Percentiles rank a stretch among this genome's conserved stretches.
Conservation (phyloP, 2,113 vertebrate species). For the Pelusios castaneus region DNA sequence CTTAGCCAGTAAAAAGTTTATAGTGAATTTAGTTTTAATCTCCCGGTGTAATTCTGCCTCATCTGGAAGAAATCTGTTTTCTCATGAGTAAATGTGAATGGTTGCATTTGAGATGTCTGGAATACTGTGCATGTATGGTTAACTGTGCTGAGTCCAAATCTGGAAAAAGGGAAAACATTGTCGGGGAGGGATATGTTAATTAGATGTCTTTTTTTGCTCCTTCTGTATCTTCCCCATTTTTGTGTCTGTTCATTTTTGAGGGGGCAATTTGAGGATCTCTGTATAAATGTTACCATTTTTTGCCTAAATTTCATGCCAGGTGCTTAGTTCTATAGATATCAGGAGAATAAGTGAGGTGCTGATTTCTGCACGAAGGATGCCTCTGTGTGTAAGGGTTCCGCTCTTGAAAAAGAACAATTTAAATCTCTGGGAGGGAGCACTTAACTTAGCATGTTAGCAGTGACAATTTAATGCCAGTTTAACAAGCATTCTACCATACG, state of each 20-base stretch:
- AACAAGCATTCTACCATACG: background rate
- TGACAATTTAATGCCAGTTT: background rate
- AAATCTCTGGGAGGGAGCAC: background rate
- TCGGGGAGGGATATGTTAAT: background rate
- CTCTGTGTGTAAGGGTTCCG: background rate
- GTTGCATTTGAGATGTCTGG: background rate
- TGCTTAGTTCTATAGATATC: background rate
- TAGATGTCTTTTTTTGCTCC: background rate
- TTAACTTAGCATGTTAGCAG: background rate
- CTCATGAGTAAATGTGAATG: background rate
- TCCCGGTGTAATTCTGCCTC: background rate
- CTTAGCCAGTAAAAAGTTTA: background rate
- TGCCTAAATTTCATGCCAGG: background rate
- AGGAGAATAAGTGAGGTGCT: background rate
- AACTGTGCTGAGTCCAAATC: background rate
- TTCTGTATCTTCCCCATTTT: background rate
- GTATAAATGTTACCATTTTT: background rate
- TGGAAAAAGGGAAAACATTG: background rate
- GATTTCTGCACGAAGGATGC: background rate
- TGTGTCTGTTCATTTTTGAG: background rate
- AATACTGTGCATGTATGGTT: background rate
- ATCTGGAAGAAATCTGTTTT: background rate
- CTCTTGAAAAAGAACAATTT: background rate
- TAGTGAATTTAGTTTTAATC: background rate
- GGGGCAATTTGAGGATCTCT: background rate